Evolutionary conservation across 2,113 vertebrate species (phyloP), one percentile per base, ranked within the genome.

Genomic region (Coptodon rendalli): DNA sequence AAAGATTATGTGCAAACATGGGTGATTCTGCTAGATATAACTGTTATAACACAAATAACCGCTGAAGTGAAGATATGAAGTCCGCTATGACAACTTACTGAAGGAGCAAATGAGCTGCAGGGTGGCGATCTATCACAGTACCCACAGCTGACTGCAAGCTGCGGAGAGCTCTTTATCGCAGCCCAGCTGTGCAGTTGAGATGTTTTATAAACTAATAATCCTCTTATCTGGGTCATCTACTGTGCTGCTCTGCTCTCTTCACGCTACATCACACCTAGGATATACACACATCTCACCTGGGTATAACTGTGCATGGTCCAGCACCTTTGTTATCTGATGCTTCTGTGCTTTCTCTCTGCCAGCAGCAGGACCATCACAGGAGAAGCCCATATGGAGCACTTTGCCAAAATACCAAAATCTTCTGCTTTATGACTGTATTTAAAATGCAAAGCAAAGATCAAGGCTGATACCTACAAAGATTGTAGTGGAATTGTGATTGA

Each of bases 171-270:
- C 86, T 71, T 85, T 81, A 90, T 94, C 68, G 22, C 9, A 14
- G 68, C 86, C 91, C 95, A 95, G 95, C 93, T 96, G 94, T 93
- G 89, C n/a, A 80, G 88, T 82, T 50, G 71, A 93, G 91, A 93
- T 96, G 93, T 96, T 96, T 96, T 95, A 93, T 94, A 95, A 96
- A 96, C 91, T 88, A 89, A 94, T 91, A 91, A 95, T 92, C 90
- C 89, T 95, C 93, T 95, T 95, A 96, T 96, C 94, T 87, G 83
- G 92, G 87, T 94, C 87, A 93, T 93, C 87, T 89, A 61, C 87
- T 56, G 63, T 92, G 83, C 85, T 93, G 82, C 81, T 90, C 71
- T 91, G 59, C 86, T 83, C 61, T 87, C 86, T 93, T 92, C 90
- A 95, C 54, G 91, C 93, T 80, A 85, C 91, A 88, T 76, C 92